Evolutionary conservation across 2,113 vertebrate genomes (phyloP), one percentile per base, ranked within the genome.

Genomic region (Brachypteracias leptosomus): DNA sequence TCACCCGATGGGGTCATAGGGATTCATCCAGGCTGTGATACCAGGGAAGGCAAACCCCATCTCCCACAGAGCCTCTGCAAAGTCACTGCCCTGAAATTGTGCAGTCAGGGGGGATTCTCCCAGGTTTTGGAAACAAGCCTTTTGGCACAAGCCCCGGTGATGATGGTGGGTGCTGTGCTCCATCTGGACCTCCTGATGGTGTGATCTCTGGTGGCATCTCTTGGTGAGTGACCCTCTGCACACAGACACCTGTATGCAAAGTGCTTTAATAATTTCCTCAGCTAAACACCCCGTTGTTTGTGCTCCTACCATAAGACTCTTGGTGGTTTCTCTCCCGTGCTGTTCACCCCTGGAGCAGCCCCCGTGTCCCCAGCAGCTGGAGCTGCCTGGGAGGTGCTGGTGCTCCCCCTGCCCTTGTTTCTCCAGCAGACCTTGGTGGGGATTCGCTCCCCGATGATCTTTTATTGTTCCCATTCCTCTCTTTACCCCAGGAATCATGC

Each of bases 211-310:
- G 13, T 4, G 52, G 51, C 3, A 4, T 2, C 40, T 33, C 46
- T 10, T 24, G 6, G 1, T 0, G 16, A 17, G 28, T 4, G 49
- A 19, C 17, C 4, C 2, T 11, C 25, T 22, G 67, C 5, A 6
- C 46, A 6, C 0, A 2, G 78, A 4, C 6, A 16, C 25, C 0
- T 0, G 2, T 2, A 3, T 35, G 44, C 28, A 4, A 16, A 3
- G 70, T 14, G 29, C 36, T 22, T 10, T 33, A 6, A 3, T 29
- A 7, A 9, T 26, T 33, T 4, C 16, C 59, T 9, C 57, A 1
- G 33, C 7, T 6, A 44, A 71, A 40, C 31, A 7, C 3, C 0
- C 29, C 16, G 0, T 21, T 13, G 2, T 7, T 26, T 44, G 62
- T 11, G 62, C 51, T 67, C 46, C 42, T 33, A 5, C 11, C 33